Evolutionary conservation across 1,140 invertebrate species (phyloP).

Genomic region (Eupristina koningsbergeri): DNA sequence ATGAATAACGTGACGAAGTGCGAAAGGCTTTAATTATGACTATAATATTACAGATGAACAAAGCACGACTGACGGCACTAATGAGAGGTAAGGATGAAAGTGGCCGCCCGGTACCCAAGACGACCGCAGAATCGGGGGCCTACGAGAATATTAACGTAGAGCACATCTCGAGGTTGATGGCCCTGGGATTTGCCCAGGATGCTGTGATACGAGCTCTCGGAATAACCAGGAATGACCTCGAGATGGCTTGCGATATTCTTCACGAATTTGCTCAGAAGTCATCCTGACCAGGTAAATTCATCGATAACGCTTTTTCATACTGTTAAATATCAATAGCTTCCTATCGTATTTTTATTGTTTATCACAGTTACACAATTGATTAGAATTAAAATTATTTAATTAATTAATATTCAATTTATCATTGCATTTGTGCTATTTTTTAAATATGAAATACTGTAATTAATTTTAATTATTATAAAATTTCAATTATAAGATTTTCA

Average conservation of each 20-base stretch:
- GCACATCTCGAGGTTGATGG: constrained; percentile 88
- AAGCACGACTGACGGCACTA: constrained; percentile 65
- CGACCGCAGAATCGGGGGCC: constrained; percentile 67
- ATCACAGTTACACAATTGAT: too few relatives aligned
- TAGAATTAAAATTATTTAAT: too few relatives aligned
- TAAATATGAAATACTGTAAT: too few relatives aligned
- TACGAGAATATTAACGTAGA: constrained; percentile 95
- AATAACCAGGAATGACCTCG: constrained; percentile 92
- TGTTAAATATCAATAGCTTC: too few relatives aligned
- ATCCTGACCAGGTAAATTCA: constrained; percentile 68
- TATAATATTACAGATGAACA: constrained; percentile 54
- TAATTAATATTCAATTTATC: too few relatives aligned
- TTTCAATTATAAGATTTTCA: too few relatives aligned
- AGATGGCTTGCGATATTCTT: constrained; percentile 95
- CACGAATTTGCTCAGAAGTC: constrained; percentile 89
- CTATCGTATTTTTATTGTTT: too few relatives aligned
- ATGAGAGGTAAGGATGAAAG: constrained; percentile 69
- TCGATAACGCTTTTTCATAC: not conserved
- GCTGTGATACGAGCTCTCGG: constrained; percentile 91
- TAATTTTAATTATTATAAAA: too few relatives aligned
- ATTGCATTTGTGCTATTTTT: too few relatives aligned
- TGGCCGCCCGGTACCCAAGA: constrained; percentile 58
- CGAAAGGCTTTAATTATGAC: not conserved
- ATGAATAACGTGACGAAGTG: not conserved
- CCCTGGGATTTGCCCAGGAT: constrained; percentile 91